Evolutionary conservation across 2,888 invertebrate genomes (phyloP).

Genomic region (Isoperla grammatica): DNA sequence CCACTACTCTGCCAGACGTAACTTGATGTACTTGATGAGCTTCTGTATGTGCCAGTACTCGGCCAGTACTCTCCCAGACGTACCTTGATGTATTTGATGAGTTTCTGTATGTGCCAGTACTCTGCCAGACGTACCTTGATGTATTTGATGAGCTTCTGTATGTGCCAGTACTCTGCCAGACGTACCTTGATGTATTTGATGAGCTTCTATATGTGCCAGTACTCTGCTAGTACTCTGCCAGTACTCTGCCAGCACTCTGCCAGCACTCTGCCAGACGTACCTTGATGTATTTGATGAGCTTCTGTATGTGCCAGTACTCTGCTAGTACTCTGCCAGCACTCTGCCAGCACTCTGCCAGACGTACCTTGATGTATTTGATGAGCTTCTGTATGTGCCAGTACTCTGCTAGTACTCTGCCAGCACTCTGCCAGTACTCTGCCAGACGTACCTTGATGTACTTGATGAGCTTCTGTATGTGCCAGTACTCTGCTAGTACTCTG

Average conservation of each 20-base stretch:
- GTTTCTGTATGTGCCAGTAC: constrained; percentile 93
- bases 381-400: constrained; percentile 96
- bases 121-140: constrained; percentile 91
- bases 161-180: constrained; percentile 84
- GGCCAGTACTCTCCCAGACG: too few relatives aligned
- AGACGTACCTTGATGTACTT: constrained; percentile 94
- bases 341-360: too few relatives aligned
- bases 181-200: too few relatives aligned
- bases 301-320: constrained; percentile 95
- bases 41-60: constrained; percentile 97
- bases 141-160: constrained; percentile 91
- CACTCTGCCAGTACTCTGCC: too few relatives aligned
- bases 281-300: constrained; percentile 90
- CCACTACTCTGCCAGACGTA: too few relatives aligned
- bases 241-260: too few relatives aligned
- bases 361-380: constrained; percentile 89
- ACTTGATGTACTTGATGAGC: constrained; percentile 88
- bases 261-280: too few relatives aligned
- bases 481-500: too few relatives aligned
- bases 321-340: too few relatives aligned
- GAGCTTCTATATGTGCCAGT: too few relatives aligned
- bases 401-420: too few relatives aligned
- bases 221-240: too few relatives aligned
- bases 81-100: constrained; percentile 91
- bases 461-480: constrained; percentile 92